phyloP scores from a whole-genome alignment of 2,113 vertebrate genomes.

The Cyprinus carpio region DNA sequence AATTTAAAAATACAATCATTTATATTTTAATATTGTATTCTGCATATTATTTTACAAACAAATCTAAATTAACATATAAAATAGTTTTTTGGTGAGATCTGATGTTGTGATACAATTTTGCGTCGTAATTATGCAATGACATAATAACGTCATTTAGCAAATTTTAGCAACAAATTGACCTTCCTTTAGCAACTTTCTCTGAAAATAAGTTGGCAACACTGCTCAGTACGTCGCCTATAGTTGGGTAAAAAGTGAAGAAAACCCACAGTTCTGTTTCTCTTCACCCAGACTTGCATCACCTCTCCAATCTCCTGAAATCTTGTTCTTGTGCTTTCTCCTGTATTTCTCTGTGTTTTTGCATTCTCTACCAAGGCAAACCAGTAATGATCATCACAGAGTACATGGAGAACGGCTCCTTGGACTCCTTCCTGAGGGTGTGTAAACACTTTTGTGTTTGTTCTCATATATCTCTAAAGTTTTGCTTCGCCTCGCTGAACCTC shows the following conservation, averaged over 20 bases:
- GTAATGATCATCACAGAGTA: slow-evolving; percentile 98
- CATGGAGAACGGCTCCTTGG: slow-evolving; percentile 97
- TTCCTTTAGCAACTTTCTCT: too few relatives aligned
- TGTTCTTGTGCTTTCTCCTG: neutral
- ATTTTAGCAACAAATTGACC: too few relatives aligned
- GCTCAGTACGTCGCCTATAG: neutral
- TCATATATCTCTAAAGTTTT: slow-evolving; percentile 40
- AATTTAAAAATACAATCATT: too few relatives aligned
- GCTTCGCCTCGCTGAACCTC: neutral
- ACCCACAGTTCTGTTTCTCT: neutral
- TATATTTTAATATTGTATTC: too few relatives aligned
- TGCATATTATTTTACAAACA: too few relatives aligned
- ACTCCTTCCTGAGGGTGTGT: slow-evolving; percentile 91
- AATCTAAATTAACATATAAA: too few relatives aligned
- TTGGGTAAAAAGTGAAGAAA: neutral
- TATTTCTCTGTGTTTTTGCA: slow-evolving; percentile 5
- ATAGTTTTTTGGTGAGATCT: too few relatives aligned
- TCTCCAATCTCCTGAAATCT: slow-evolving; percentile 12
- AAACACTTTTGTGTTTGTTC: slow-evolving; percentile 17
- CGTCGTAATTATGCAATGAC: too few relatives aligned
- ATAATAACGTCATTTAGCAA: too few relatives aligned
- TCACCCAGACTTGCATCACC: neutral
- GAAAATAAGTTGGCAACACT: too few relatives aligned
- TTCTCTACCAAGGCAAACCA: slow-evolving; percentile 83
- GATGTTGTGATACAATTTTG: too few relatives aligned